phyloP scores from a whole-genome alignment of 2,888 invertebrate genomes.

The Coecobrya sp. region DNA sequence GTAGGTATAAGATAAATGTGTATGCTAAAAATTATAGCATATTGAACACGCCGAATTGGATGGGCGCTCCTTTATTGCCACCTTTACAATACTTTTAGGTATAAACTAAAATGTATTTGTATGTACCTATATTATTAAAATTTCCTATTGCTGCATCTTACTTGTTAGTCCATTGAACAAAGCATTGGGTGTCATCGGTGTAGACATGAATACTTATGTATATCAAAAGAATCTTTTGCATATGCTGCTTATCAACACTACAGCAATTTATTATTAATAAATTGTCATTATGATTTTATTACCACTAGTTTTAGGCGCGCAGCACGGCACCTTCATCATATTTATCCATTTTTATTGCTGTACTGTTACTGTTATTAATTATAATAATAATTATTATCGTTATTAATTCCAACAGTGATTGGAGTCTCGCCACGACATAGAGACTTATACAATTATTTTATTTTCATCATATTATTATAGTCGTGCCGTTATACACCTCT shows the following conservation, averaged over 20 bases:
- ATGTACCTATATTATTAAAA: no score
- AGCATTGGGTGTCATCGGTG: no score
- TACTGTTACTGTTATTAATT: slow-evolving; percentile 59
- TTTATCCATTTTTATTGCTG: slow-evolving; percentile 34
- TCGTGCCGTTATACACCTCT: slow-evolving; percentile 40
- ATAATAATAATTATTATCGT: slow-evolving; percentile 70
- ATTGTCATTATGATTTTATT: neutral
- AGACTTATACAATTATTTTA: slow-evolving; percentile 64
- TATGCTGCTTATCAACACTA: neutral
- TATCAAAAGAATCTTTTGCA: no score
- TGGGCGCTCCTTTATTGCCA: no score
- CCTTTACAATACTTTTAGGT: no score
- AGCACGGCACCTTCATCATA: slow-evolving; percentile 11
- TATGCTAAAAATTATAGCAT: no score
- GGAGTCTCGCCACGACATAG: slow-evolving; percentile 50
- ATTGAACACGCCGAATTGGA: no score
- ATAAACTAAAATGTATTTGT: no score
- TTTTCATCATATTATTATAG: slow-evolving; percentile 42
- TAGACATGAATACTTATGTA: no score
- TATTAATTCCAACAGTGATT: slow-evolving; percentile 70
- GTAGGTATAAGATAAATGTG: no score
- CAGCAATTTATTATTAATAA: neutral
- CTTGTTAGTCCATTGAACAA: no score
- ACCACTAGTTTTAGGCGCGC: slow-evolving; percentile 51
- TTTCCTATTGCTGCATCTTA: no score